A percentile compares a stretch with the other conserved stretches of the same genome.
Evolutionary conservation across 1,140 invertebrate genomes (phyloP).

Genomic region (Branchinecta lindahli): DNA sequence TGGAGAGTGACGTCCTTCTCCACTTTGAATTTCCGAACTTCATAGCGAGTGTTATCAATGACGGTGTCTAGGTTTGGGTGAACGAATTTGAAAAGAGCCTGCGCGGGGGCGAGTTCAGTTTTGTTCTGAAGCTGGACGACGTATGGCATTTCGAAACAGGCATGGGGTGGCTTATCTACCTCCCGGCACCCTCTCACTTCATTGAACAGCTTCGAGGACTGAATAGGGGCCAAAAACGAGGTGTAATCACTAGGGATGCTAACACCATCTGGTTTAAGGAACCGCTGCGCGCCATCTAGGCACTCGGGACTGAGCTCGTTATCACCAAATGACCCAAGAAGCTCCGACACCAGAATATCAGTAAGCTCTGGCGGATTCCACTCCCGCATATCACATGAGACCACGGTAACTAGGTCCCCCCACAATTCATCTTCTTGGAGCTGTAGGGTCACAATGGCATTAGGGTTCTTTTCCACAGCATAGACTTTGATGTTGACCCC

Average conservation of each 20-base stretch:
- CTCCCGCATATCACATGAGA: constrained; percentile 80
- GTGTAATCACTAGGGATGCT: constrained; percentile 82
- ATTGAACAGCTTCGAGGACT: constrained; percentile 55
- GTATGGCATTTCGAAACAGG: constrained; percentile 71
- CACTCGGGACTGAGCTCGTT: constrained; percentile 98
- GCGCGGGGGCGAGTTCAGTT: constrained; percentile 58
- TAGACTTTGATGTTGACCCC: constrained; percentile 55
- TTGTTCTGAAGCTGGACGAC: constrained; percentile 85
- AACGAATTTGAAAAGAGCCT: constrained; percentile 67
- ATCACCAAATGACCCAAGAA: constrained; percentile 94
- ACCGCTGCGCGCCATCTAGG: constrained; percentile 79
- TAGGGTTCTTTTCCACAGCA: constrained; percentile 96
- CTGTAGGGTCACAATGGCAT: constrained; percentile 76
- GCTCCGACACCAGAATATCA: constrained; percentile 91
- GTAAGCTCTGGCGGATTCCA: constrained; percentile 63
- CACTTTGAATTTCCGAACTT: constrained; percentile 48
- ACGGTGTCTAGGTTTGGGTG: constrained; percentile 57
- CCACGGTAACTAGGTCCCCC: constrained; percentile 53
- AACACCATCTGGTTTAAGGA: constrained; percentile 74
- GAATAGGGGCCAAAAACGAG: constrained; percentile 75
- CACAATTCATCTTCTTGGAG: constrained; percentile 59
- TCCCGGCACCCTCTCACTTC: constrained; percentile 45
- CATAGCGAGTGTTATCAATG: constrained; percentile 46
- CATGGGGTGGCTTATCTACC: constrained; percentile 40
- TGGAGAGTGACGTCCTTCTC: constrained; percentile 62